Evolutionary conservation across 2,797 vertebrate species (phyloP), one percentile per base, ranked within the genome.

Genomic region (Bradypus variegatus): DNA sequence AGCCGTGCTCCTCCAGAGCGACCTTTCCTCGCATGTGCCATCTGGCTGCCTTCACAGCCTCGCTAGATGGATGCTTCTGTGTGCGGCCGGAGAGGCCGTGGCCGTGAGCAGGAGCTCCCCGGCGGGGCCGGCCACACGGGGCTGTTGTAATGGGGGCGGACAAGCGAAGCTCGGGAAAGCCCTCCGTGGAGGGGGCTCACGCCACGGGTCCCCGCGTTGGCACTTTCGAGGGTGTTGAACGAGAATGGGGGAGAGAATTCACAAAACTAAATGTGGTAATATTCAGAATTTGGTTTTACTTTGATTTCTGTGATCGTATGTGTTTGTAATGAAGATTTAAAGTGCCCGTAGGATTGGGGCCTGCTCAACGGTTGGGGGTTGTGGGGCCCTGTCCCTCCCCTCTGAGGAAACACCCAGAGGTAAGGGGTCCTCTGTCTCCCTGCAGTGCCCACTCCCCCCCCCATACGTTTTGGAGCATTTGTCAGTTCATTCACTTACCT

Each of bases 1-100:
- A 94, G 65, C 85, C 80, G 48, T 93, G 96, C 97, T 97, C 96
- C 92, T 97, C 86, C 97, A 95, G 96, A 96, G 93, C 96, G 64
- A 96, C 95, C 95, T 97, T 97, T 97, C 96, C 95, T 96, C 93
- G 86, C 67, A 70, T 96, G 96, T 96, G 96, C 96, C 94, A 93
- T 93, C 79, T 91, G 95, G 82, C 93, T 96, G 89, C 89, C 91
- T 95, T 95, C 95, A 93, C 86, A 92, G 79, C 86, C 76, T 88
- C 76, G 70, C 96, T 96, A 93, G 95, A 93, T 88, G 53, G 84
- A 93, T 89, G 92, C 94, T 96, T 96, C 97, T 96, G 81, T 95
- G 73, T 55, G 45, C 50, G n/a, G 3, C 7, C 92, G 94, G 94
- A 94, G 95, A 96, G 93, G 91, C 93, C 41, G 41, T 45, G 41